Evolutionary conservation across 2,797 vertebrate species (phyloP).

Genomic region (Scarus forsteni): DNA sequence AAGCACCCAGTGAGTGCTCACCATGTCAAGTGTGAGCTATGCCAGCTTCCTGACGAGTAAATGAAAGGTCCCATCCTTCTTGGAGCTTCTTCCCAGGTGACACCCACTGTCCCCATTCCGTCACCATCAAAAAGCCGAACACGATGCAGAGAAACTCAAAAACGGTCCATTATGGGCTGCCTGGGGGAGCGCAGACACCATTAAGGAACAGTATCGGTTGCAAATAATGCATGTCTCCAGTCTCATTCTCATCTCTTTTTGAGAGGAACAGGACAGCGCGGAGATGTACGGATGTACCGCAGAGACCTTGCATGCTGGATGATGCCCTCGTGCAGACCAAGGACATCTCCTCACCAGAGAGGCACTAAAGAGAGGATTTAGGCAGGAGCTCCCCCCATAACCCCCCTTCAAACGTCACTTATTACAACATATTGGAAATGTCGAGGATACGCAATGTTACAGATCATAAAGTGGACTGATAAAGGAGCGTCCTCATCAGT

Average conservation of each 20-base stretch:
- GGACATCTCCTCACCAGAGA: slow-evolving; percentile 64
- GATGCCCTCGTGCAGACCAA: slow-evolving; percentile 57
- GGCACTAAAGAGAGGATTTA: slow-evolving; percentile 12
- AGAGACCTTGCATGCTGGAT: slow-evolving; percentile 59
- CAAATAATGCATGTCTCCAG: slow-evolving; percentile 87
- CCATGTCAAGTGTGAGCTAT: slow-evolving; percentile 74
- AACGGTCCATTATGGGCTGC: slow-evolving; percentile 85
- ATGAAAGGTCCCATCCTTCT: slow-evolving; percentile 82
- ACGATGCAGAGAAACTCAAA: slow-evolving; percentile 81
- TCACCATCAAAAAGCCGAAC: slow-evolving; percentile 83
- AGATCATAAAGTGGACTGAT: slow-evolving; percentile 54
- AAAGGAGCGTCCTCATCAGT: slow-evolving; percentile 41
- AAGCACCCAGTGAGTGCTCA: slow-evolving; percentile 67
- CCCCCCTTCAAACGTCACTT: slow-evolving; percentile 35
- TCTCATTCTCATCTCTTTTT: slow-evolving; percentile 76
- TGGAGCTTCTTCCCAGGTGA: slow-evolving; percentile 84
- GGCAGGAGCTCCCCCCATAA: slow-evolving; percentile 22
- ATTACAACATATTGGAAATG: slow-evolving; percentile 27
- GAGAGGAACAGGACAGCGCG: slow-evolving; percentile 56
- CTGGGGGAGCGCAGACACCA: slow-evolving; percentile 80
- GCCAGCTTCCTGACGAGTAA: slow-evolving; percentile 81
- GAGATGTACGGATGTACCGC: slow-evolving; percentile 63
- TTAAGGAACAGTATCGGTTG: slow-evolving; percentile 84
- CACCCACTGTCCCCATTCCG: slow-evolving; percentile 84
- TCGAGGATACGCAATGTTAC: slow-evolving; percentile 24